phyloP scores from a whole-genome alignment of 2,113 vertebrate genomes.

The Microtus pennsylvanicus region DNA sequence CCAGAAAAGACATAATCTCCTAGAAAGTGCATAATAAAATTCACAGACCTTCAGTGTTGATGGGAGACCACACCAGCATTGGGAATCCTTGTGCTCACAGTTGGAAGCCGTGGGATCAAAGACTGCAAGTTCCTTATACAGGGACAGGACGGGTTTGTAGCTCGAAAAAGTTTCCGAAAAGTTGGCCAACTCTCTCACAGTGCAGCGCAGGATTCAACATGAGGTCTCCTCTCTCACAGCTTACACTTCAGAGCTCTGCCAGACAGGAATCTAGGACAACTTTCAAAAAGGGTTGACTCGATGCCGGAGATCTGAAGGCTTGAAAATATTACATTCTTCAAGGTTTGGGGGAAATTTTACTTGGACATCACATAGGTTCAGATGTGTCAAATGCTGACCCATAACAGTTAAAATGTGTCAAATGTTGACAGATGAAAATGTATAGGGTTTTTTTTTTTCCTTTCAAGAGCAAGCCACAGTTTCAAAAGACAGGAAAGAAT shows the following conservation, averaged over 20 bases:
- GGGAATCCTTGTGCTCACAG: background rate
- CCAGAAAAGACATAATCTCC: background rate
- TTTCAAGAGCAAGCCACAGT: conserved; percentile 36
- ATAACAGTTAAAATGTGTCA: conserved; percentile 39
- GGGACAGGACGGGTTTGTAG: background rate
- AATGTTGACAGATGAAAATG: conserved; percentile 38
- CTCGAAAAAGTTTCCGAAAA: background rate
- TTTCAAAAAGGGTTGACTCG: conserved; percentile 8
- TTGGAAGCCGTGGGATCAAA: background rate
- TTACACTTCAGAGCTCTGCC: background rate
- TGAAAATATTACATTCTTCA: conserved; percentile 56
- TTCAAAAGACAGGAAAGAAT: conserved; percentile 33
- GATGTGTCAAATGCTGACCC: background rate
- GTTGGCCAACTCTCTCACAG: background rate
- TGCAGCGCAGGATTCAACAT: background rate
- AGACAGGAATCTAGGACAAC: background rate
- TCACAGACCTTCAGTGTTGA: background rate
- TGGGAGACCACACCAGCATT: background rate
- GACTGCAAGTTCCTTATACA: background rate
- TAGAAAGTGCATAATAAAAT: background rate
- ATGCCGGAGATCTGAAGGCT: background rate
- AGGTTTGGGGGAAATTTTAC: background rate
- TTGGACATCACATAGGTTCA: conserved; percentile 41
- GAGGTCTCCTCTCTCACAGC: background rate
- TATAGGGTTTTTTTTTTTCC: background rate